Base-by-base conservation (phyloP, 1,140 invertebrate species). In the Bombus turneri region DNA sequence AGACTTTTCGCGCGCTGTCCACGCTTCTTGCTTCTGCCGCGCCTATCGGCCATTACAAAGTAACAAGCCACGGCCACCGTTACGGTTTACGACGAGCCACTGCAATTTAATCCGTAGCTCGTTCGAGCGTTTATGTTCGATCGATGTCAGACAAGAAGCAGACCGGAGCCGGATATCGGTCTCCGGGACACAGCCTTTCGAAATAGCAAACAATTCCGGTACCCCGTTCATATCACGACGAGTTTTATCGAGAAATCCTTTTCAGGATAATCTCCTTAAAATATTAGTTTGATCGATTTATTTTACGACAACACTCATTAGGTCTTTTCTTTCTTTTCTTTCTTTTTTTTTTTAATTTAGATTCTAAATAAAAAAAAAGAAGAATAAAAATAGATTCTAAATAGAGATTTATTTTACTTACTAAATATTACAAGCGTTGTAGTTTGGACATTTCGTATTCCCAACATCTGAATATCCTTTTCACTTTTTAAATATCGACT, bases 1-100 rank as follows among this genome's bases (percentile, higher is more conserved):
- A 2, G 69, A 83, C 34, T 77, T 83, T 78, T 66, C 71, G 62
- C 62, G 12, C 31, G 41, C 34, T 10, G 18, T 43, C 25, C 37
- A 31, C 39, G 12, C 25, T 39, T 47, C 76, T 47, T 39, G 22
- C 31, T 28, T 0, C 1, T 25, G 37, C n/a, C 18, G 53, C 72
- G 53, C 83, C 59, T 81, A 53, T 68, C 62, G 64, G 37, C 85
- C 73, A 81, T 89, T 84, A 87, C 81, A 77, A 57, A 71, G 84
- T 89, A 89, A 90, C 88, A 77, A 89, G 88, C 79, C 74, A 69
- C 80, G 64, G 84, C 85, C 64, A 34, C 64, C 64, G 64, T 66
- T 66, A 66, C 64, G 64, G 13, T 66, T 68, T 37, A 34, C 66
- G 66, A 90, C 88, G 76, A 89, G 85, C 79, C 73, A 81, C 83